Evolutionary conservation across 1,140 invertebrate species (phyloP).

Genomic region (Stegodyphus dumicola): DNA sequence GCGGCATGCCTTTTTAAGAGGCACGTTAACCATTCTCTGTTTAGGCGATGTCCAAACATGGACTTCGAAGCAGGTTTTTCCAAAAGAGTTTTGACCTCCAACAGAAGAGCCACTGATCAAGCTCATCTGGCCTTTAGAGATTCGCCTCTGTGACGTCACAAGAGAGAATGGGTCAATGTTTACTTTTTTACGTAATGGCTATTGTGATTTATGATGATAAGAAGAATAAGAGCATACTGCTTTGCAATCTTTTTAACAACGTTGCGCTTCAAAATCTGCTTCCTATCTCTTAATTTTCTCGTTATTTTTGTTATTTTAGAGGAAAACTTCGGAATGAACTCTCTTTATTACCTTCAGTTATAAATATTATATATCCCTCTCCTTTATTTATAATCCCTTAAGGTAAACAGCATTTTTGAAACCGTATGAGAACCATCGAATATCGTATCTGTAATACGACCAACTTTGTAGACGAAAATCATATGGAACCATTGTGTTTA

Average conservation of each 20-base stretch:
- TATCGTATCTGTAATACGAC: too few relatives aligned
- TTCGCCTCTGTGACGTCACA: constrained; percentile 14
- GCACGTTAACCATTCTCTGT: constrained; percentile 10
- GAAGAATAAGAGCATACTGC: neutral
- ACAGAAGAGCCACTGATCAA: constrained; percentile 24
- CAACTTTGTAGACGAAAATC: too few relatives aligned
- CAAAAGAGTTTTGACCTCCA: constrained; percentile 16
- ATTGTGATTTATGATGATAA: neutral
- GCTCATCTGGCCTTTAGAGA: neutral
- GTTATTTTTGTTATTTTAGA: too few relatives aligned
- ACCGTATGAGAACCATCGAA: too few relatives aligned
- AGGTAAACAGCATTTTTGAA: too few relatives aligned
- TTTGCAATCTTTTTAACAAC: constrained; percentile 10
- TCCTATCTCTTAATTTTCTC: too few relatives aligned
- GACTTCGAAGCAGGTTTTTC: constrained; percentile 43
- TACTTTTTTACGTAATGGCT: neutral
- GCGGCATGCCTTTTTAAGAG: constrained; percentile 7
- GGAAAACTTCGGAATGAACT: too few relatives aligned
- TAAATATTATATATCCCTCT: too few relatives aligned
- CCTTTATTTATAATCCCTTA: too few relatives aligned
- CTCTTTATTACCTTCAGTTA: too few relatives aligned
- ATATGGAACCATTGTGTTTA: too few relatives aligned
- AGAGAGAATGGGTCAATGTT: neutral
- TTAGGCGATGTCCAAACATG: constrained; percentile 41
- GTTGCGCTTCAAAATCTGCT: too few relatives aligned